Conservation (phyloP, 2,888 invertebrate species). For the Cheilosia pagana region DNA sequence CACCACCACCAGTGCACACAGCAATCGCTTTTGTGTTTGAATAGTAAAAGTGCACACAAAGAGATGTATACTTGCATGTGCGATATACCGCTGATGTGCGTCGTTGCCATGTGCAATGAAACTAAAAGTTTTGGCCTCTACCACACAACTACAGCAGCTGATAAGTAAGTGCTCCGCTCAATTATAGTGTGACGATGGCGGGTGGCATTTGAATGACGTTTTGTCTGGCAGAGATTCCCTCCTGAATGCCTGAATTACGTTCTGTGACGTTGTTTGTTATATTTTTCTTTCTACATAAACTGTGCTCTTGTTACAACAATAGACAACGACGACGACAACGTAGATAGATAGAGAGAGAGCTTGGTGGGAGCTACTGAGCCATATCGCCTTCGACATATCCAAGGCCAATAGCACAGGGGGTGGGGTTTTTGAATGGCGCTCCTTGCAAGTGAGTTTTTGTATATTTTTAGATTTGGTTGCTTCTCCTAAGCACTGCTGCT, state of each 20-base stretch:
- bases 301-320: constrained; percentile 34
- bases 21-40: constrained; percentile 24
- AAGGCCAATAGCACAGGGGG: constrained; percentile 17
- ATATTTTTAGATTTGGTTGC: constrained; percentile 37
- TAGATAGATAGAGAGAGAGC: constrained; percentile 1
- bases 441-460: constrained; percentile 2
- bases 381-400: constrained; percentile 1
- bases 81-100: not conserved
- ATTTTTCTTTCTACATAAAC: constrained; percentile 6
- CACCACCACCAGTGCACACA: not conserved
- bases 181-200: not conserved
- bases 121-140: constrained; percentile 70
- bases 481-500: constrained; percentile 1
- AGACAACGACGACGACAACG: not conserved
- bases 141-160: constrained; percentile 23
- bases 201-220: constrained; percentile 51
- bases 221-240: constrained; percentile 43
- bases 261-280: constrained; percentile 43
- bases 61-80: no score
- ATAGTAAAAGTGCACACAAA: constrained; percentile 44
- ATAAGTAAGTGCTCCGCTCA: not conserved
- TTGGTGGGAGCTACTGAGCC: not conserved
- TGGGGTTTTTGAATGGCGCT: not conserved
- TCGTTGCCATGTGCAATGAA: constrained; percentile 46
- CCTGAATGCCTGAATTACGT: constrained; percentile 31